Evolutionary conservation across 37 sponge, comb jelly and placozoan species (phyloP), one percentile per base, ranked within the genome.

Genomic region (Aplysina aerophoba): DNA sequence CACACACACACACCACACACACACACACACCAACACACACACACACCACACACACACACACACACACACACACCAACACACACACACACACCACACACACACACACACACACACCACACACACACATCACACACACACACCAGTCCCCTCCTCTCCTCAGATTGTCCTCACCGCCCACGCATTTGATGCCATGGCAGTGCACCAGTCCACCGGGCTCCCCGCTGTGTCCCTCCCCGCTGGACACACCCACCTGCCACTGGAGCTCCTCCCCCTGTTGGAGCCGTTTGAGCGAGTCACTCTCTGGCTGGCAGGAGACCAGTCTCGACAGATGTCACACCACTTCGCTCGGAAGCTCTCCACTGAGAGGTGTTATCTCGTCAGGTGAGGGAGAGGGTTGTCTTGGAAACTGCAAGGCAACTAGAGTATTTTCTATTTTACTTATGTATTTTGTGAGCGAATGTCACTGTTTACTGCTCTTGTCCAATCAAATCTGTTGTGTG

Each of bases 171-270:
- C 93, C 11, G 87, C 84, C 0, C 39, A 59, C 5, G 89, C 89
- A 81, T 82, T 89, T 80, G 93, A 88, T 86, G 93, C 89, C 1
- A 68, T 92, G 59, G 93, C 93, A 30, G 84, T 92, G 21, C 66
- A 89, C 55, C 93, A 92, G 61, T 30, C 58, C 64, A 90, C 91
- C 17, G 77, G 83, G 22, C 38, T 86, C 2, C 91, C 91, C 15
- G 87, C 87, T 54, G 77, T 90, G 16, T 60, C 87, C 55, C 71
- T 90, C 21, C 91, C 91, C 5, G 41, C 4, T 54, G 91, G 91
- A 12, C 34, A 27, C 33, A 59, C 55, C 21, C 11, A 33, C 44
- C 87, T 90, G 1, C 87, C 91, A 4, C 87, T 79, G 24, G 87
- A 90, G 82, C 85, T 89, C 38, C 81, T 92, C 27, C 93, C 93